Conservation (phyloP, 2,113 vertebrate species). For the Scophthalmus maximus region DNA sequence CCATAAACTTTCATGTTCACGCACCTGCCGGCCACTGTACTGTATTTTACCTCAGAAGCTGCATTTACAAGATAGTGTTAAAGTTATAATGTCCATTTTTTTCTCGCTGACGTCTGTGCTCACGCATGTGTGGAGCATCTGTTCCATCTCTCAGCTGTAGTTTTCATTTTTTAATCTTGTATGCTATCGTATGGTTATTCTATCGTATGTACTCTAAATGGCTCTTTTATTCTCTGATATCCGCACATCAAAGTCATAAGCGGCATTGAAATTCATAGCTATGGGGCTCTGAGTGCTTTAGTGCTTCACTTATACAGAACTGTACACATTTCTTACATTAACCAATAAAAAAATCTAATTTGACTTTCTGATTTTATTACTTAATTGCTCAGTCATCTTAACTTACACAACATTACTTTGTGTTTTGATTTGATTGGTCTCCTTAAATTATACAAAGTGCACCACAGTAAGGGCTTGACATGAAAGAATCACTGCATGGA, state of each 20-base stretch:
- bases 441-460: background rate
- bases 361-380: background rate
- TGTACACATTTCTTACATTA: background rate
- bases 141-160: too few relatives aligned
- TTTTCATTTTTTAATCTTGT: background rate
- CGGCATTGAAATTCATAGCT: background rate
- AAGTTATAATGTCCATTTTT: background rate
- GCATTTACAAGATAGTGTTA: background rate
- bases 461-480: background rate
- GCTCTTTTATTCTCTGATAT: background rate
- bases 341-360: background rate
- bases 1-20: background rate
- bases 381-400: background rate
- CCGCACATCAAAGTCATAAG: background rate
- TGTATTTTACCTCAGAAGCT: background rate
- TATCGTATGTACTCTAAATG: background rate
- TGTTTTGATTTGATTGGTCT: slow-evolving; percentile 2
- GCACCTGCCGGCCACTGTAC: background rate
- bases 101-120: background rate
- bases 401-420: background rate
- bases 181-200: background rate
- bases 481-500: background rate
- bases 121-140: too few relatives aligned
- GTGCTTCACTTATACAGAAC: background rate
- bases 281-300: too few relatives aligned